phyloP scores from a whole-genome alignment of 1,140 invertebrate genomes.

The Oreohelix idahoensis region DNA sequence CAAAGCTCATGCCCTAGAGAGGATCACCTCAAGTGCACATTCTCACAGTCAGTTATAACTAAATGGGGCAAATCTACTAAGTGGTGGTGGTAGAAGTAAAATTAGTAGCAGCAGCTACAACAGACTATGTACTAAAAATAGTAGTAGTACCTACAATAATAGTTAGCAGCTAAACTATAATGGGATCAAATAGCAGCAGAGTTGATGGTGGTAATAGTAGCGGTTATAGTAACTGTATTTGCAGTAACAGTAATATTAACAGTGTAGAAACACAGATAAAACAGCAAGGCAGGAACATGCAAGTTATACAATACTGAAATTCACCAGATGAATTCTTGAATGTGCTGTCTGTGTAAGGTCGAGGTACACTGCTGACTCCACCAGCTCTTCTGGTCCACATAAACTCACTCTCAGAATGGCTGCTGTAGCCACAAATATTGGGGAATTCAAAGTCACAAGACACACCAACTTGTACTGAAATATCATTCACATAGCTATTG shows the following conservation, averaged over 20 bases:
- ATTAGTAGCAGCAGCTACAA: too few species aligned
- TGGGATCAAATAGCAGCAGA: not conserved
- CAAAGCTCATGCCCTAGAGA: too few species aligned
- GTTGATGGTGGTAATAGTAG: not conserved
- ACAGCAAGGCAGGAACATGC: too few species aligned
- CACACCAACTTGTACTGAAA: not conserved
- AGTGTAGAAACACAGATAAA: not conserved
- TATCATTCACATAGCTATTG: not conserved
- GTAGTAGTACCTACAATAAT: too few species aligned
- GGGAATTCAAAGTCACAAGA: slow-evolving; percentile 50
- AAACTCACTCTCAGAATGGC: slow-evolving; percentile 39
- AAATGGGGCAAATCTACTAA: too few species aligned
- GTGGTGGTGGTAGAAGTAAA: too few species aligned
- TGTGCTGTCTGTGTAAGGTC: slow-evolving; percentile 43
- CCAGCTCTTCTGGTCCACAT: slow-evolving; percentile 50
- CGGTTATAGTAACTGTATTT: not conserved
- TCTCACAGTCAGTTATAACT: too few species aligned
- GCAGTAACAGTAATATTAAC: too few species aligned
- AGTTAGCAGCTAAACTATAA: too few species aligned
- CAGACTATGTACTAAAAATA: too few species aligned
- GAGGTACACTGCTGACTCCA: slow-evolving; percentile 22
- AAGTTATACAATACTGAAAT: too few species aligned
- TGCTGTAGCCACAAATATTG: slow-evolving; percentile 46
- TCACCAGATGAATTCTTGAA: slow-evolving; percentile 40
- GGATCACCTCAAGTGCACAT: too few species aligned